Base-by-base conservation (phyloP, 2,113 vertebrate genomes). In the Pygoscelis antarcticus region DNA sequence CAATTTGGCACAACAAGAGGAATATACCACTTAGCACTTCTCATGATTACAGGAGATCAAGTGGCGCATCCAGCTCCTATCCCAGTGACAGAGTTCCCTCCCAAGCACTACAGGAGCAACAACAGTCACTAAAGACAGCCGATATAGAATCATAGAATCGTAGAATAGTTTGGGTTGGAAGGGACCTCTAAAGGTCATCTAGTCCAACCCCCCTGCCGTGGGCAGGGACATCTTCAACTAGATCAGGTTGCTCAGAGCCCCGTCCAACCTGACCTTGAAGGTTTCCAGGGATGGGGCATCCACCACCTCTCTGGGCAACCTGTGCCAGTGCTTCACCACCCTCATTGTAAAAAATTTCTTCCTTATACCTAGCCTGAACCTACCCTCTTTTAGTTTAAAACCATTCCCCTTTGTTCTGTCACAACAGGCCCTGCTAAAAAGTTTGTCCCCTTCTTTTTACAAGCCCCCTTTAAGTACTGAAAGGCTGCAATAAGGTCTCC, bases 11-110 rank as follows among this genome's bases (percentile, higher is more conserved):
- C 57, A 61, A 52, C 2, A 52, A 40, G 65, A 64, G 32, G 9
- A 3, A 57, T 69, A 57, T 76, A 74, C 36, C 62, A 46, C 68
- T 83, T 40, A 34, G 40, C 85, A 92, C 21, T 40, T 82, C 77
- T 78, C 29, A n/a, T 11, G 17, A 51, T 55, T 29, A n/a, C 38
- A 71, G 5, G 2, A 38, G 18, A 72, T 42, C 47, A 64, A 30
- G 32, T 2, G 1, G 14, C 2, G 0, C 2, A 0, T n/a, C 10
- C 47, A 38, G n/a, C 34, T 86, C 38, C 42, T 62, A 11, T 23
- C 16, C 30, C 0, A 0, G 42, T 78, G 65, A 42, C 29, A 40
- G 47, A 36, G 16, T 20, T 94, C 19, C 22, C 25, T 93, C 32
- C n/a, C 22, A 54, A 34, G 57, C 15, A 21, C n/a, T 82, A 15